Evolutionary conservation across 2,113 vertebrate species (phyloP), one percentile per base, ranked within the genome.

Genomic region (Ranitomeya imitator): DNA sequence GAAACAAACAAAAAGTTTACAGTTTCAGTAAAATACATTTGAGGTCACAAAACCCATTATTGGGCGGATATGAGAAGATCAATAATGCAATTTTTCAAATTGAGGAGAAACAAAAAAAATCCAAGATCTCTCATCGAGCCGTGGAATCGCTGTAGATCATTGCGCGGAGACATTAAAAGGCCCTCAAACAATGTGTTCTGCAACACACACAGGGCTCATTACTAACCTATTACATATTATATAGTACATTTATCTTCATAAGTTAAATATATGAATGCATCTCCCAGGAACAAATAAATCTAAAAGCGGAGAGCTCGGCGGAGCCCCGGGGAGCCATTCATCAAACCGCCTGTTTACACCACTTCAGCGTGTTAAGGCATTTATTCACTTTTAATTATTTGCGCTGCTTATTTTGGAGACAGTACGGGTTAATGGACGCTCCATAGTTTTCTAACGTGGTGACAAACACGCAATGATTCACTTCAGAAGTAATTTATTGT

Each of bases 241-340:
- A 87, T 63, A 69, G 61, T 81, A 55, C 86, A 87, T 87, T 71
- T 71, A 69, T 87, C 86, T 80, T 87, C 61, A 80, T 87, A 81
- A 59, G 63, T 87, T 80, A 87, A 87, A 87, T 80, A 87, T 87
- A 69, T 80, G 61, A 87, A 81, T 59, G 77, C 65, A 81, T 87
- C 78, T 59, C 79, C 63, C 37, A 71, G 78, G 51, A 81, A 71
- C 77, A 87, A 80, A 87, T 87, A 87, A 87, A 86, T 86, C 71
- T 86, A 63, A 81, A 51, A 67, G 61, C n/a, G 54, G 60, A 78
- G 55, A 79, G 13, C 74, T 51, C 31, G 31, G 59, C 15, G 37
- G 76, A 52, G 60, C 85, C 51, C 60, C 10, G 16, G 86, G 86
- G 78, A 87, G 54, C 37, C 52, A 87, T 87, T 86, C 81, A 87